These are phyloP conservation scores for Sebastes wilsoni DNA, from an alignment of 2,797 vertebrate species.

Conservation along the genomic window DNA sequence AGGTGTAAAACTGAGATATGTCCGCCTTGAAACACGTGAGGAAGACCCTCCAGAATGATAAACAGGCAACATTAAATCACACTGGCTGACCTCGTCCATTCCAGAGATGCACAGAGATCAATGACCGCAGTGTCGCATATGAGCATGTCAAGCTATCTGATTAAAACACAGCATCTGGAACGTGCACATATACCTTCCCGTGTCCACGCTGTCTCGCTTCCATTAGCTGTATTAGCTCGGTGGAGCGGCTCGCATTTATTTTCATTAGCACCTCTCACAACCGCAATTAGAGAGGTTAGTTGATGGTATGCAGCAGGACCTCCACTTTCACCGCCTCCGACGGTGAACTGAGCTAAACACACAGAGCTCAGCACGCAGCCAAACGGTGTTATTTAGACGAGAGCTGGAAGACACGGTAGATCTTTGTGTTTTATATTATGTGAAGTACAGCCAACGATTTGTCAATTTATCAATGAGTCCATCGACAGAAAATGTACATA, in stretches of 20 bases:
- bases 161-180: constrained; percentile 56
- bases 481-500: not conserved
- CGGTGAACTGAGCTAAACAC: constrained; percentile 39
- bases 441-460: not conserved
- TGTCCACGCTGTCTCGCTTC: constrained; percentile 59
- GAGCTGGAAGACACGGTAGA: not conserved
- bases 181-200: constrained; percentile 23
- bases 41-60: constrained; percentile 24
- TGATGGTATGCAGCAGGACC: constrained; percentile 63
- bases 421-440: not conserved
- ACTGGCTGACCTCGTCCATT: constrained; percentile 23
- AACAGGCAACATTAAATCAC: constrained; percentile 36
- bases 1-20: not conserved
- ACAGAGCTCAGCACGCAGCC: not conserved
- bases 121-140: constrained; percentile 41
- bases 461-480: not conserved
- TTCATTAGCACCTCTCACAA: constrained; percentile 77
- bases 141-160: constrained; percentile 60
- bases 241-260: constrained; percentile 71
- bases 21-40: not conserved
- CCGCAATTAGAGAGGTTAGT: constrained; percentile 66
- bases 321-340: constrained; percentile 30
- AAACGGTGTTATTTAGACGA: not conserved
- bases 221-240: constrained; percentile 73
- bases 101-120: constrained; percentile 43